Conservation (phyloP, 2,797 vertebrate species). For the Gephyroberyx darwinii region DNA sequence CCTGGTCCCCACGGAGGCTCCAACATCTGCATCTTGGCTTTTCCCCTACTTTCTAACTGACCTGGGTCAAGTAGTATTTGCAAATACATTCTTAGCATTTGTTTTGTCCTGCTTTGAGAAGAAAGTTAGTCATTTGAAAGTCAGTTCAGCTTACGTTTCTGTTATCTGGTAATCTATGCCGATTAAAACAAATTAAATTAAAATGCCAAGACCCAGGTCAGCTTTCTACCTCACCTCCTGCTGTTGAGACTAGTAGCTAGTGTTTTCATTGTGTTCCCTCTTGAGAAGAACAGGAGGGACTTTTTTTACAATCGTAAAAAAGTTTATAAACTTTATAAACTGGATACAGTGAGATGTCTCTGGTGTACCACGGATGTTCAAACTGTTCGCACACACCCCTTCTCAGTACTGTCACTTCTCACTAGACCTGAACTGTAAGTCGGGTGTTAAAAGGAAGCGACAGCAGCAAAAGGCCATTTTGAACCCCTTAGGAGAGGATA, state of each 20-base stretch:
- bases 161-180: too few species aligned
- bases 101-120: neutral
- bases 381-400: conserved; percentile 40
- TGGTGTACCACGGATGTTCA: conserved; percentile 8
- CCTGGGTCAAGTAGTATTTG: neutral
- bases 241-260: neutral
- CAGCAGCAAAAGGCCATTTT: conserved; percentile 59
- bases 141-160: too few species aligned
- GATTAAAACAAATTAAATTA: too few species aligned
- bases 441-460: conserved; percentile 50
- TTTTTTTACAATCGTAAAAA: conserved; percentile 3
- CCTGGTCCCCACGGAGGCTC: neutral
- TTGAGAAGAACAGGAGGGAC: neutral
- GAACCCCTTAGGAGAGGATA: conserved; percentile 37
- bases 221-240: neutral
- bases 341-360: neutral
- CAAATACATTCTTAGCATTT: neutral
- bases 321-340: conserved; percentile 14
- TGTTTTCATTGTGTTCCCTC: neutral
- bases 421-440: conserved; percentile 33
- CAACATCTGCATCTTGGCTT: conserved; percentile 26
- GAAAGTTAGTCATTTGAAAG: too few species aligned
- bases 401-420: conserved; percentile 44
- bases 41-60: conserved; percentile 10
- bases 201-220: too few species aligned